Conservation (phyloP, 2,888 invertebrate species). For the Muscina levida region DNA sequence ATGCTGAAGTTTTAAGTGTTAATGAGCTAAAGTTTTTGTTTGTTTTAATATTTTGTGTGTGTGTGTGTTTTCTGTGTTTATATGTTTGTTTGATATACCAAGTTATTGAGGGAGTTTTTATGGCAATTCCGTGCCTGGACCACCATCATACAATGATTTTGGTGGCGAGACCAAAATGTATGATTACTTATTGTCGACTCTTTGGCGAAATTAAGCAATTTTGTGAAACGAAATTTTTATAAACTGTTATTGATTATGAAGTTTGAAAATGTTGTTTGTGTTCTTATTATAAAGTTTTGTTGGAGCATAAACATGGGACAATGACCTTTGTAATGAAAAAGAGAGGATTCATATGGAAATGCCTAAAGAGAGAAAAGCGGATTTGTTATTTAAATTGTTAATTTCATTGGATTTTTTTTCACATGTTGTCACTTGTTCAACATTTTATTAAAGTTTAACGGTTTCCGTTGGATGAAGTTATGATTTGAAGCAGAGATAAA, state of each 20-base stretch:
- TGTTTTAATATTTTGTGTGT: not conserved
- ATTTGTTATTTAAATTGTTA: too few relatives aligned
- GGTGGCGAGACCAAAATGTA: not conserved
- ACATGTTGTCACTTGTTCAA: too few relatives aligned
- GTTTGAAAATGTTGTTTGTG: too few relatives aligned
- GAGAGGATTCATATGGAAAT: too few relatives aligned
- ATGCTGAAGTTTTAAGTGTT: conserved; percentile 50
- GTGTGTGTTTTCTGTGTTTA: not conserved
- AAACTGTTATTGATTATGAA: not conserved
- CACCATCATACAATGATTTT: conserved; percentile 44
- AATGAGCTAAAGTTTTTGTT: conserved; percentile 54
- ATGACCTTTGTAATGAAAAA: not conserved
- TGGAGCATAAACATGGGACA: not conserved
- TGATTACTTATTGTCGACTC: not conserved
- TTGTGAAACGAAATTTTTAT: conserved; percentile 42
- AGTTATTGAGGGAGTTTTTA: conserved; percentile 30
- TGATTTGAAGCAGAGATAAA: too few relatives aligned
- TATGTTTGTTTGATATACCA: not conserved
- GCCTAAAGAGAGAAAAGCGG: too few relatives aligned
- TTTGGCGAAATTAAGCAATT: conserved; percentile 56
- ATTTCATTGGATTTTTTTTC: too few relatives aligned
- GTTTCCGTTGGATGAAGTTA: too few relatives aligned
- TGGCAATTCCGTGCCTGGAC: conserved; percentile 34
- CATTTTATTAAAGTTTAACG: too few relatives aligned
- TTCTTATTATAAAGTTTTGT: too few relatives aligned